Base-by-base conservation (phyloP, 2,113 vertebrate species). In the Tauraco erythrolophus region DNA sequence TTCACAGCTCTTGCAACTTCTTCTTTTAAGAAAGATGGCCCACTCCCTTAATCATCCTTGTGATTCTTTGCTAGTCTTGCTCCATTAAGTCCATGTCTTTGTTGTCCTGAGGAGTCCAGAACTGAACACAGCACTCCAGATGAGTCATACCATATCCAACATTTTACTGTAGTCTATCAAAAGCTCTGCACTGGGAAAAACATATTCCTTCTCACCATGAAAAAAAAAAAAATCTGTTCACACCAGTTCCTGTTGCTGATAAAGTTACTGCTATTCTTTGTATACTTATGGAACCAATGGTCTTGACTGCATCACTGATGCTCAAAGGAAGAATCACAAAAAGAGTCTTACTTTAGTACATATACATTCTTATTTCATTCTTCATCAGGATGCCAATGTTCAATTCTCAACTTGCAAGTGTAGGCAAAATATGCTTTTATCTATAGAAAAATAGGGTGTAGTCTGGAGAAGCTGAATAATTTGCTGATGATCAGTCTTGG, bases 361-460 rank as follows among this genome's bases (percentile, higher is more conserved):
- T 11, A 74, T 33, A 24, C 57, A 41, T 72, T 57, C 61, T 76
- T 72, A 53, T 45, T 87, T 6, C 51, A 58, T 64, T 89, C 83
- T 75, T 68, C 69, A 62, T 77, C 53, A 91, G 31, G 35, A 95
- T 93, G 24, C 43, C 0, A 0, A 2, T 37, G 19, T 76, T 96
- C 94, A 93, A 14, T 83, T 95, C 89, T 66, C 77, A 95, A 94
- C 93, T 96, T 96, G 96, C 65, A 89, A 96, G 94, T 69, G 61
- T 16, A 93, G 87, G 43, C 19, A 96, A 96, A 97, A 96, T 85
- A 96, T 88, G 84, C 84, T 93, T 97, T 94, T 85, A 97, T 95
- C 94, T 94, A 76, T 65, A 95, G 65, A 75, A 93, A 93, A 97
- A 95, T 83, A 89, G 94, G 96, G 95, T 93, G 96, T 91, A 75